phyloP scores from a whole-genome alignment of 2,888 invertebrate genomes.

The Himalopsyche anomala region DNA sequence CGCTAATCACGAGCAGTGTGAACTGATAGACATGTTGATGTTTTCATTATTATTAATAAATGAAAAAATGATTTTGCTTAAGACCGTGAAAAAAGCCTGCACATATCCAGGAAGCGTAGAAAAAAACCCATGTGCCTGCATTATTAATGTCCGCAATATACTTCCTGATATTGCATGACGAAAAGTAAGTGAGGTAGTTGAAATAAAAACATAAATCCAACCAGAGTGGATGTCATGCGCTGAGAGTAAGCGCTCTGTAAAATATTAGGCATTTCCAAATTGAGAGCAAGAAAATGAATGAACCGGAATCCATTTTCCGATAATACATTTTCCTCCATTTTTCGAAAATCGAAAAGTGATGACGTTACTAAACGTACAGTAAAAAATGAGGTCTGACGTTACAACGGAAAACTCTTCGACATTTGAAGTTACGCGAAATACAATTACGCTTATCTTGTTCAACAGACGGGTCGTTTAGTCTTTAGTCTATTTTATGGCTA shows the following conservation, averaged over 20 bases:
- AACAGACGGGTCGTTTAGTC: conserved; percentile 40
- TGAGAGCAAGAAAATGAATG: conserved; percentile 59
- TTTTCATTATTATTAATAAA: too few species aligned
- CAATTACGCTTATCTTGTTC: conserved; percentile 35
- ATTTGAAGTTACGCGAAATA: conserved; percentile 31
- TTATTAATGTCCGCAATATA: conserved; percentile 49
- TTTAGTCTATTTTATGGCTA: conserved; percentile 21
- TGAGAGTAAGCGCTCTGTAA: conserved; percentile 52
- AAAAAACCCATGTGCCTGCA: background rate
- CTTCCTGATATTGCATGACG: conserved; percentile 54
- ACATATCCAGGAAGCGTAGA: background rate
- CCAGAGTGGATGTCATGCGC: conserved; percentile 55
- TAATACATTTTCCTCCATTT: conserved; percentile 55
- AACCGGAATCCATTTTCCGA: conserved; percentile 60
- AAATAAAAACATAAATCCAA: conserved; percentile 62
- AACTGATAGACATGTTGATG: too few species aligned
- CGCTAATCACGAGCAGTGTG: too few species aligned
- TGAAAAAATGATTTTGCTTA: too few species aligned
- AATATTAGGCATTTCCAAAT: conserved; percentile 57
- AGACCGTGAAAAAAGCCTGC: background rate
- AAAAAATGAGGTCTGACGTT: conserved; percentile 40
- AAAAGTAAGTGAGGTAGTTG: conserved; percentile 45
- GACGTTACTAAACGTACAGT: conserved; percentile 52
- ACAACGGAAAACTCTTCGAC: background rate
- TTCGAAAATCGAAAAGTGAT: conserved; percentile 55